Evolutionary conservation across 1,140 invertebrate species (phyloP).

Genomic region (Phenacoccus solenopsis): DNA sequence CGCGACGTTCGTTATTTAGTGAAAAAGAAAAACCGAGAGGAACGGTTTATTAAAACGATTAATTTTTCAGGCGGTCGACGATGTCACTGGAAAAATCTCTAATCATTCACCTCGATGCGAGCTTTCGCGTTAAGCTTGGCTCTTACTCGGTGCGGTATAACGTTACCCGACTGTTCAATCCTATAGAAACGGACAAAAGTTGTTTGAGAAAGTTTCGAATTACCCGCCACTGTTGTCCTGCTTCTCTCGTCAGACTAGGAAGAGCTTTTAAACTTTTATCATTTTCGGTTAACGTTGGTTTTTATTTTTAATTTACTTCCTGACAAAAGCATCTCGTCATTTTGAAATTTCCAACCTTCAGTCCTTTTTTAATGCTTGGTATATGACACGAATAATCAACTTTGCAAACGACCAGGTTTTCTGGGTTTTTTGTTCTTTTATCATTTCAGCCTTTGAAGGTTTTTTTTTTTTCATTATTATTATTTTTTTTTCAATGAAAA

Average conservation of each 20-base stretch:
- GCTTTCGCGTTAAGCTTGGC: background rate
- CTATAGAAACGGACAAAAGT: background rate
- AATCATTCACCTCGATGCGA: background rate
- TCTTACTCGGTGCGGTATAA: background rate
- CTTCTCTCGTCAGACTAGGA: background rate
- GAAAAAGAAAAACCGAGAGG: too few relatives aligned
- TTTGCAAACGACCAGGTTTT: background rate
- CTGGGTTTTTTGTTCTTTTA: background rate
- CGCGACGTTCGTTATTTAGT: too few relatives aligned
- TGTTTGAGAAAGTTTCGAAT: background rate
- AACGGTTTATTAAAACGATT: background rate
- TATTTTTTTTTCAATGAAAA: too few relatives aligned
- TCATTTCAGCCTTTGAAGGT: background rate
- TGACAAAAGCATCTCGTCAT: slow-evolving; percentile 1
- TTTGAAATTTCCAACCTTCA: background rate
- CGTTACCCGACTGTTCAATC: background rate
- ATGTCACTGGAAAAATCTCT: too few relatives aligned
- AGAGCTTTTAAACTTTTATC: slow-evolving; percentile 2
- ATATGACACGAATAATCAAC: background rate
- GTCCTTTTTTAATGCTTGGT: background rate
- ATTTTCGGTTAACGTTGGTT: background rate
- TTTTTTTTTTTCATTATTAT: background rate
- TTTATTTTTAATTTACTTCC: background rate
- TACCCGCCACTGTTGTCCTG: background rate
- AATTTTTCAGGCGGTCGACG: background rate